phyloP scores from a whole-genome alignment of 1,140 invertebrate genomes.

The Ips typographus region DNA sequence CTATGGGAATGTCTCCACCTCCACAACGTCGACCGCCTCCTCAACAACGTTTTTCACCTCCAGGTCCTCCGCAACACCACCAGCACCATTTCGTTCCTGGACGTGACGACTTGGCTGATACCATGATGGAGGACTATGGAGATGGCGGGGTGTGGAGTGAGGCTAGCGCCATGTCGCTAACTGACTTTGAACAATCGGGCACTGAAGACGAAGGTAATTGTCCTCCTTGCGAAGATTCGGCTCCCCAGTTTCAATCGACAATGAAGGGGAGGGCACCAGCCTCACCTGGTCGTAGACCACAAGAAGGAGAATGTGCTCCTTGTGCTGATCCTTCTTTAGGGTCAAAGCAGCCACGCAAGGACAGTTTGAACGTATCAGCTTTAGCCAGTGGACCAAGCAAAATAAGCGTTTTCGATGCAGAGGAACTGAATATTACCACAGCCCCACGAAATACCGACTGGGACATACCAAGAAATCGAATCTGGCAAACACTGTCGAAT shows the following conservation, averaged over 20 bases:
- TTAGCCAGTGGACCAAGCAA: not conserved
- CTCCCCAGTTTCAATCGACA: not conserved
- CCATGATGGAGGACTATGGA: conserved; percentile 13
- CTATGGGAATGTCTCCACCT: not conserved
- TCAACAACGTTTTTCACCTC: not conserved
- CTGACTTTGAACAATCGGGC: conserved; percentile 1
- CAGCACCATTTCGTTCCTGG: not conserved
- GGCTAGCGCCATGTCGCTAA: conserved; percentile 7
- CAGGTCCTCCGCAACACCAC: not conserved
- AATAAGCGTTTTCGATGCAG: conserved; percentile 20
- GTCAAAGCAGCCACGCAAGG: not conserved
- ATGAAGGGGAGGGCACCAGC: not conserved
- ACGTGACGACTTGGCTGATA: conserved; percentile 9
- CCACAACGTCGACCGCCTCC: not conserved
- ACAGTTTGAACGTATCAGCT: not conserved
- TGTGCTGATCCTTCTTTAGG: too few relatives aligned
- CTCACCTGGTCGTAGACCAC: not conserved
- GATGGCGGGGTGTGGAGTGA: conserved; percentile 14
- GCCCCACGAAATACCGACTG: conserved; percentile 18
- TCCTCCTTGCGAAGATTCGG: not conserved
- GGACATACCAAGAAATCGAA: conserved; percentile 21
- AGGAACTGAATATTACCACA: conserved; percentile 22
- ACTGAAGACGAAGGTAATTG: conserved; percentile 5
- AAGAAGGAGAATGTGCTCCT: not conserved
- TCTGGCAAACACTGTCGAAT: conserved; percentile 16